Percentiles rank a stretch among this genome's conserved stretches.
These are phyloP conservation scores for Choristoneura rosaceana DNA, from an alignment of 2,888 invertebrate genomes.

Conservation along the genomic window DNA sequence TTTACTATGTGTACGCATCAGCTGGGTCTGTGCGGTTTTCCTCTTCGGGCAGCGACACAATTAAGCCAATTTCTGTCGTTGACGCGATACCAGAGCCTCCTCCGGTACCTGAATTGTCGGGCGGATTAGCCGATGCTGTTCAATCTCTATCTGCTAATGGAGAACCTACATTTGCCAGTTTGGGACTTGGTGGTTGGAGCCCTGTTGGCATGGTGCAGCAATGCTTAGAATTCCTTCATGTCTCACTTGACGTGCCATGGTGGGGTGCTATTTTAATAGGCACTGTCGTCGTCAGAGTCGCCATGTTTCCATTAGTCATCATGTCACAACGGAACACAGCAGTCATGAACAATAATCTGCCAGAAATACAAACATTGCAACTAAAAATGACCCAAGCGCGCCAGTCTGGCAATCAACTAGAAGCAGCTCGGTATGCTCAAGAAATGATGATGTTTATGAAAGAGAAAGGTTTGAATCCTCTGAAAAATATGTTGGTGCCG, in stretches of 20 bases:
- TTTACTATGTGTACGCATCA: slow-evolving; percentile 77
- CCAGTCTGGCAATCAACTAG: slow-evolving; percentile 91
- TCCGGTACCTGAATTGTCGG: slow-evolving; percentile 72
- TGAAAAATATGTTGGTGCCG: slow-evolving; percentile 92
- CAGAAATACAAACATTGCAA: slow-evolving; percentile 93
- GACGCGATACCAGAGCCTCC: slow-evolving; percentile 80
- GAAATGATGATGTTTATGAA: slow-evolving; percentile 94
- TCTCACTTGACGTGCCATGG: slow-evolving; percentile 95
- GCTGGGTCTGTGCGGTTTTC: slow-evolving; percentile 70
- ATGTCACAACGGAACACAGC: slow-evolving; percentile 92
- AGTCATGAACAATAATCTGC: slow-evolving; percentile 93
- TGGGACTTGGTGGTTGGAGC: slow-evolving; percentile 93
- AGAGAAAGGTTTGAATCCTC: slow-evolving; percentile 91
- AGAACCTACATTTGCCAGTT: slow-evolving; percentile 91
- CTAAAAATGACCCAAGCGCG: slow-evolving; percentile 94
- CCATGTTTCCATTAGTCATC: slow-evolving; percentile 94
- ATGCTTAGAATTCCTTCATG: slow-evolving; percentile 93
- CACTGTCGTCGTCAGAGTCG: slow-evolving; percentile 90
- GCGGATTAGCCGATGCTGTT: slow-evolving; percentile 67
- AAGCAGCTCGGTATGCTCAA: slow-evolving; percentile 90
- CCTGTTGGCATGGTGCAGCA: slow-evolving; percentile 94
- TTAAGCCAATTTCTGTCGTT: slow-evolving; percentile 59
- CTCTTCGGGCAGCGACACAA: slow-evolving; percentile 64
- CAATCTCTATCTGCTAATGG: slow-evolving; percentile 83
- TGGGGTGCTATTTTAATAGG: slow-evolving; percentile 94